Evolutionary conservation across 2,113 vertebrate genomes (phyloP), one percentile per base, ranked within the genome.

Genomic region (Petrocephalus zakoni): DNA sequence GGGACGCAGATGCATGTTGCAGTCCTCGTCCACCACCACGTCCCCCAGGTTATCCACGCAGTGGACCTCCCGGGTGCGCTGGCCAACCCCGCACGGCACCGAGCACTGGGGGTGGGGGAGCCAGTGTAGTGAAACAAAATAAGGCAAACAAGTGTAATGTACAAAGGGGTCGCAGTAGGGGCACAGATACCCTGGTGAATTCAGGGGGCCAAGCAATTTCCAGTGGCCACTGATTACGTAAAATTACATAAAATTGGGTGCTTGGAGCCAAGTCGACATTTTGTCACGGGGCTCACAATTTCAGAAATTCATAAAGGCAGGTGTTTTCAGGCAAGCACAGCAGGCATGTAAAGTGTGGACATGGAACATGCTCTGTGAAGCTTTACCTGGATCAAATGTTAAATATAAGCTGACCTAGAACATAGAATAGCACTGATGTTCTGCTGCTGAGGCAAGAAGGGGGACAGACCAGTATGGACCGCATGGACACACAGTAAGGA

Each of bases 41-140:
- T 98, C 97, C 1, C 97, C 97, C 1, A 97, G 93, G 93, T 97
- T 97, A 94, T 97, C 97, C 91, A 98, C 94, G 25, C 98, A 99
- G 90, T 96, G 96, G 85, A 98, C 98, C 21, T 98, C 97, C 19
- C 98, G 96, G 37, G 94, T 96, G 91, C 95, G 95, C 93, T 98
- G 97, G 2, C 98, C 98, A 88, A 99, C 96, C 1, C 97, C 97
- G 22, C 97, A 99, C 0, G 98, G 97, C 90, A 97, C 97, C 0
- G 97, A 98, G 89, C 98, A 99, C 98, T 99, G 88, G 0, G 92
- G 29, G 25, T 4, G 17, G 29, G 9, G 64, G n/a, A 13, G n/a
- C 9, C 47, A 53, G 53, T 11, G 42, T 7, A 19, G 46, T 47
- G 82, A 81, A 81, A 37, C 15, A 22, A 46, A 46, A 37, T 42